phyloP scores from a whole-genome alignment of 2,797 vertebrate species.

The Myripristis murdjan region DNA sequence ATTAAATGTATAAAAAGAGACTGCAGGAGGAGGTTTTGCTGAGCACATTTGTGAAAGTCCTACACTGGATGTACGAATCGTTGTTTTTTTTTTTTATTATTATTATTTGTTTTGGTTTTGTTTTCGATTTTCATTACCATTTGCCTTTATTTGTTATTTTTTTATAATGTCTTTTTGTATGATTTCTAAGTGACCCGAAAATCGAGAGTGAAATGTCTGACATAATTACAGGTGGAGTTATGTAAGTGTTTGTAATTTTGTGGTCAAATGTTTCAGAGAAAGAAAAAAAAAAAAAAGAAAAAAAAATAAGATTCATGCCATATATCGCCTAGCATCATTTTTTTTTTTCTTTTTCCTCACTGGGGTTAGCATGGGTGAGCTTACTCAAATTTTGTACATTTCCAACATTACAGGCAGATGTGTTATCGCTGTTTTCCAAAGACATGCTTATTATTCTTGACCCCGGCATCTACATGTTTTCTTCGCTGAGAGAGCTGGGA shows the following conservation, averaged over 20 bases:
- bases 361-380: constrained; percentile 41
- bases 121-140: constrained; percentile 61
- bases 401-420: constrained; percentile 45
- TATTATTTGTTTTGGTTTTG: constrained; percentile 48
- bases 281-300: constrained; percentile 7
- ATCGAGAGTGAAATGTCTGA: constrained; percentile 66
- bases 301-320: background rate
- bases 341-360: constrained; percentile 35
- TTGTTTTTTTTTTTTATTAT: constrained; percentile 52
- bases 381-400: constrained; percentile 43
- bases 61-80: constrained; percentile 87
- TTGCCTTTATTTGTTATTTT: constrained; percentile 62
- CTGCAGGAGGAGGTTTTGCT: constrained; percentile 80
- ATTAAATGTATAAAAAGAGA: constrained; percentile 85
- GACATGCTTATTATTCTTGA: constrained; percentile 60
- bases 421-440: constrained; percentile 72
- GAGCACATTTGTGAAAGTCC: constrained; percentile 87
- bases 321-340: constrained; percentile 51
- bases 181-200: constrained; percentile 74
- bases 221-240: constrained; percentile 69
- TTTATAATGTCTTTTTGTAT: constrained; percentile 77
- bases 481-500: constrained; percentile 40
- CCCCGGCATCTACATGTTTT: constrained; percentile 32
- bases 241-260: constrained; percentile 71
- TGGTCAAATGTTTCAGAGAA: constrained; percentile 76